Base-by-base conservation (phyloP, 2,797 vertebrate genomes). In the Chaenodraco wilsoni region DNA sequence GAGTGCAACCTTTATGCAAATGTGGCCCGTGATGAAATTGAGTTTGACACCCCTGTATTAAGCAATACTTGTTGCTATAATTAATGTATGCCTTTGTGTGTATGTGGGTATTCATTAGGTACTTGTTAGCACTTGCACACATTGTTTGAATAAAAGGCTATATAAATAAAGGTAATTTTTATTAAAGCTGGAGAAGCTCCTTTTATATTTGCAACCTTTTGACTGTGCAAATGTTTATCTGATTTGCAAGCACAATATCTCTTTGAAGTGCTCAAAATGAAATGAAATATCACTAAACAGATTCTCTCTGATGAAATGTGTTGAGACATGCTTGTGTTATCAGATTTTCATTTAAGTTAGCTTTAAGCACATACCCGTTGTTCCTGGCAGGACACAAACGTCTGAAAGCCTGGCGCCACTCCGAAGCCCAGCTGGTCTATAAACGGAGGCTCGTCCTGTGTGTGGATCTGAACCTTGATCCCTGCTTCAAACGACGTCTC, bases 391-490 rank as follows among this genome's bases (percentile, higher is more conserved):
- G 98, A 97, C 76, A 99, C 98, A 23, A 99, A 99, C 40, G 98
- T 99, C 94, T 99, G 98, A 91, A 99, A 99, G 23, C 98, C 98
- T 0, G 98, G 98, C 0, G 98, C 97, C 84, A 99, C 98, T 11
- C 98, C 97, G 0, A 99, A 99, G 70, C 98, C 98, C 92, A 99
- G 95, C 93, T 99, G 98, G 94, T 99, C 97, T 10, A 99, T 99
- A 87, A 99, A 97, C 0, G 98, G 98, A 0, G 98, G 98, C 83
- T 99, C 98, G 0, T 99, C 96, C 91, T 99, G 98, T 79, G 96
- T 97, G 91, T 99, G 98, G 92, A 99, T 99, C 94, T 99, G 98
- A 77, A 99, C 98, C 89, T 99, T 99, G 92, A 99, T 98, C 78
- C 98, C 98, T 0, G 98, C 98, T 91, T 99, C 98, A 5, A 99